These are phyloP conservation scores for Thunnus maccoyii DNA, from an alignment of 2,113 vertebrate species.

Conservation along the genomic window DNA sequence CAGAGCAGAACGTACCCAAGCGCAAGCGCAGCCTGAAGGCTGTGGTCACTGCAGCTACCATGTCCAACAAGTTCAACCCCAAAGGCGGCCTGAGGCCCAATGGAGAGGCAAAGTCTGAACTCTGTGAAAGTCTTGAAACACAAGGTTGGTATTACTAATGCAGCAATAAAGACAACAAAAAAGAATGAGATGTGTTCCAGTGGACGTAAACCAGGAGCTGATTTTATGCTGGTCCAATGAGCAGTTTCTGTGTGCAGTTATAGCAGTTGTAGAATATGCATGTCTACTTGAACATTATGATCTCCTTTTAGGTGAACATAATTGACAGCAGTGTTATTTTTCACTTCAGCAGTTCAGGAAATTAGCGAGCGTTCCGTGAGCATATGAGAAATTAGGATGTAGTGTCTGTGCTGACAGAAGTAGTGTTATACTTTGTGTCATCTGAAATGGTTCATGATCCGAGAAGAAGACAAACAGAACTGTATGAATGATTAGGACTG, in stretches of 20 bases:
- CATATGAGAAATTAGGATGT: constrained; percentile 5
- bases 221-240: constrained; percentile 1
- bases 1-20: constrained; percentile 97
- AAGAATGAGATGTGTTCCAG: background rate
- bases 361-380: constrained; percentile 28
- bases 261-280: background rate
- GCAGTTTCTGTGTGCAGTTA: background rate
- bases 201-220: background rate
- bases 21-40: constrained; percentile 97
- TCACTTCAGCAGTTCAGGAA: constrained; percentile 38
- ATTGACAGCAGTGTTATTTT: constrained; percentile 35
- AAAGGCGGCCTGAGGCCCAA: constrained; percentile 94
- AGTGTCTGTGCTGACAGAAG: background rate
- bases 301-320: constrained; percentile 38
- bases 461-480: background rate
- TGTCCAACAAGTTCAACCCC: constrained; percentile 98
- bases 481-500: constrained; percentile 1
- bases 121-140: constrained; percentile 95
- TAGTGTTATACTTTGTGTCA: background rate
- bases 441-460: too few species aligned
- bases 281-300: constrained; percentile 4
- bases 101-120: constrained; percentile 95
- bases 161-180: background rate
- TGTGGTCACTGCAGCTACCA: constrained; percentile 95
- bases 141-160: constrained; percentile 85